A percentile compares a stretch with the other conserved stretches of the same genome.
Evolutionary conservation across 2,113 vertebrate species (phyloP).

Genomic region (Grammomys dolichurus): DNA sequence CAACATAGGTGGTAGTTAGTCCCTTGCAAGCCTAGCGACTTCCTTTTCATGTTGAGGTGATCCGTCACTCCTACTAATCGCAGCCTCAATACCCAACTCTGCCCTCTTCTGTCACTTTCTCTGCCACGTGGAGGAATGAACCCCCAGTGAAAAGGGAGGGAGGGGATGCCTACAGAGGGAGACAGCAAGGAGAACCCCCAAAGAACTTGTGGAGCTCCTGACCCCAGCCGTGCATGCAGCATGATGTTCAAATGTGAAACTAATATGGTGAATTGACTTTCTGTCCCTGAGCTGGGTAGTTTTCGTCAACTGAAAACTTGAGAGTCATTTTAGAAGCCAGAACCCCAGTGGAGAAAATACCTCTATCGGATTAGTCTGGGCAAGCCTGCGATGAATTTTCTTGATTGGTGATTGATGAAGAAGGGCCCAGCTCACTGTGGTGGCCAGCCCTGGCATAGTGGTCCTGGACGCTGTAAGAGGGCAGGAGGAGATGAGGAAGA

Average conservation of each 20-base stretch:
- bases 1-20: rapidly evolving
- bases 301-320: not conserved
- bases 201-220: not conserved
- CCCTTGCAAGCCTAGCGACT: not conserved
- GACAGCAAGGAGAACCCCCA: not conserved
- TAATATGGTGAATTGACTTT: not conserved
- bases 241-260: not conserved
- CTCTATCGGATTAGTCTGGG: not conserved
- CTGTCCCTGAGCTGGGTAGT: not conserved
- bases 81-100: too few species aligned
- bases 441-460: not conserved
- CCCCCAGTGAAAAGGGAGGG: not conserved
- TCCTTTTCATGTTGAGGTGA: too few species aligned
- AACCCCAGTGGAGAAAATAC: not conserved
- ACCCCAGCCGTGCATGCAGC: not conserved
- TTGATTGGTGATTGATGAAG: too few species aligned
- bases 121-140: not conserved
- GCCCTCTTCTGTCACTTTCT: not conserved
- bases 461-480: not conserved
- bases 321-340: not conserved
- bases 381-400: not conserved
- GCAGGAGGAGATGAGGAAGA: not conserved
- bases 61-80: rapidly evolving
- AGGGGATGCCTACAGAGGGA: not conserved
- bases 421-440: not conserved